A percentile compares a stretch with the other conserved stretches of the same genome.
phyloP scores from a whole-genome alignment of 2,888 invertebrate species.

The Pseudoips prasinana region DNA sequence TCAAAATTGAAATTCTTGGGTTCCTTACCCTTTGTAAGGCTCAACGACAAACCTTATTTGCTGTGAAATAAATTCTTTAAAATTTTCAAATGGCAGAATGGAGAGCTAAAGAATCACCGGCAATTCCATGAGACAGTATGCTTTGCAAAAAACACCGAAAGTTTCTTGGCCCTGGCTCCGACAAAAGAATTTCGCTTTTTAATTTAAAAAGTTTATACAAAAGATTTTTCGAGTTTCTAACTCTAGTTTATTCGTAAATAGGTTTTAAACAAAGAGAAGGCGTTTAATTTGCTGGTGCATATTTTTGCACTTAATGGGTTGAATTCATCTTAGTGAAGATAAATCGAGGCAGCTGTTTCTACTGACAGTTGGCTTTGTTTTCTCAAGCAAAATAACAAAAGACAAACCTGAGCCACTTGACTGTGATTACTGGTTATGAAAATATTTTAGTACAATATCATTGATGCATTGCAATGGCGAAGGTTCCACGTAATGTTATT shows the following conservation, averaged over 20 bases:
- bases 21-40: constrained; percentile 32
- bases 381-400: too few relatives aligned
- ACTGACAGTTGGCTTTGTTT: constrained; percentile 28
- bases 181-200: constrained; percentile 40
- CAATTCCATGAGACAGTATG: constrained; percentile 24
- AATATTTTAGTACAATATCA: too few relatives aligned
- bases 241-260: constrained; percentile 23
- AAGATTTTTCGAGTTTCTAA: constrained; percentile 29
- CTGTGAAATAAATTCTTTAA: constrained; percentile 23
- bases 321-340: constrained; percentile 25
- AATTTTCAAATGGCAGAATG: constrained; percentile 17
- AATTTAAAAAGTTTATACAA: constrained; percentile 40
- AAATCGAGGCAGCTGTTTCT: constrained; percentile 24
- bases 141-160: constrained; percentile 29
- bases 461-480: too few relatives aligned
- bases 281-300: constrained; percentile 14
- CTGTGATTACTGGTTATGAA: too few relatives aligned
- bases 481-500: too few relatives aligned
- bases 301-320: constrained; percentile 21
- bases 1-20: constrained; percentile 36
- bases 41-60: constrained; percentile 17
- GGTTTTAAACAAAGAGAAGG: constrained; percentile 21
- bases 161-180: constrained; percentile 31
- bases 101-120: constrained; percentile 17
- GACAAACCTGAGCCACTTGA: too few relatives aligned